phyloP scores from a whole-genome alignment of 2,888 invertebrate species.

The Heliconius charithonia region DNA sequence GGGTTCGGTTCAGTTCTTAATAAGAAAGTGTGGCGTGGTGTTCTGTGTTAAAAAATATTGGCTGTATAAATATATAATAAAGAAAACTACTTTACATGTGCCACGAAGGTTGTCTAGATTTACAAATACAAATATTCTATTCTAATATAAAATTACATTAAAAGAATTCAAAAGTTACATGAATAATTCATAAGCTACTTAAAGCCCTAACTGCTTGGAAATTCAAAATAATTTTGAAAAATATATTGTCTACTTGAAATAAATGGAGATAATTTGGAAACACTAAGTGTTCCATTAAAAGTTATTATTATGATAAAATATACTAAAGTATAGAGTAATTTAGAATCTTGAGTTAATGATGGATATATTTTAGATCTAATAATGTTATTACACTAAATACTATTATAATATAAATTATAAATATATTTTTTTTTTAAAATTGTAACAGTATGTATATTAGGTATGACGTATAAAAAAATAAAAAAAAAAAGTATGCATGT shows the following conservation, averaged over 20 bases:
- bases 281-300: slow-evolving; percentile 8
- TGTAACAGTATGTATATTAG: too few species aligned
- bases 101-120: not conserved
- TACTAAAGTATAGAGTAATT: not conserved
- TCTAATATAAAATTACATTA: slow-evolving; percentile 11
- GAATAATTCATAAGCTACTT: slow-evolving; percentile 18
- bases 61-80: not conserved
- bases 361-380: not conserved
- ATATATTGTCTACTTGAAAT: slow-evolving; percentile 5
- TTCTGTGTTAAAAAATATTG: not conserved
- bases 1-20: too few species aligned
- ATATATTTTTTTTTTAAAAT: too few species aligned
- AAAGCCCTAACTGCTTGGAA: slow-evolving; percentile 14
- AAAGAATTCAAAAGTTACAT: slow-evolving; percentile 6
- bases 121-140: slow-evolving; percentile 20
- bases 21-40: too few species aligned
- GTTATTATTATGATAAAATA: slow-evolving; percentile 8
- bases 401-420: too few species aligned
- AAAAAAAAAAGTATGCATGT: too few species aligned
- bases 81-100: not conserved
- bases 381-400: too few species aligned
- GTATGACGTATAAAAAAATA: too few species aligned
- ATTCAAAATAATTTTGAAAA: slow-evolving; percentile 25
- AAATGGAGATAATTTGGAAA: slow-evolving; percentile 13
- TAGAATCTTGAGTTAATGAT: not conserved